Base-by-base conservation (phyloP, 2,797 vertebrate species). In the Eulemur albifrons region DNA sequence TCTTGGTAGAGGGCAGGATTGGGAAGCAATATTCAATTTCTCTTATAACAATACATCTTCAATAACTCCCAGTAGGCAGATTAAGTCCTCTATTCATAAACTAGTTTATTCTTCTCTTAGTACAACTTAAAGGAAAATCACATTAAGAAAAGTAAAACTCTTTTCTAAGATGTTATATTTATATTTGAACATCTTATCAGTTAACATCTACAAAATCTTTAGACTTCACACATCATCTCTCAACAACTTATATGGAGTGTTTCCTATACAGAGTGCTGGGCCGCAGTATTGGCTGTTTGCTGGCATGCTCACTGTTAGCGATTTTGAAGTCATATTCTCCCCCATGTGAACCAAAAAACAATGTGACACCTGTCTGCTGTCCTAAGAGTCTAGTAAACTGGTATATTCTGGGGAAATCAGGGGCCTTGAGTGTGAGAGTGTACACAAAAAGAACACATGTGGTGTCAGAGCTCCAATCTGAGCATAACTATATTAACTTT, bases 61-160 rank as follows among this genome's bases (percentile, higher is more conserved):
- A 25, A 8, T 35, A 59, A 57, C 30, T 88, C 63, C 11, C 77
- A 45, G 57, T 25, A 43, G 43, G 23, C 25, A 32, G 11, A 77
- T 14, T 30, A 4, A 23, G 52, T 80, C 32, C 61, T 83, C 72
- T 84, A 17, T 32, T 67, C n/a, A 25, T 17, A 48, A 11, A 15
- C 14, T 35, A 21, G 76, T 45, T 93, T 88, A 43, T 65, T 77
- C n/a, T 91, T 83, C 43, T 95, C 57, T 38, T 63, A 87, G 8
- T 35, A 73, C 30, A 63, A 59, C 43, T 77, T 93, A 88, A 54
- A 70, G 52, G 8, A 80, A 43, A 93, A 38, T 85, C 59, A 52
- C 32, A 84, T 45, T 65, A 75, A n/a, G 35, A 61, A 69, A 30
- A 30, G 12, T 72, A 81, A 88, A 80, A 30, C 8, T 25, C 18